These are phyloP conservation scores for Pterocles burchelli DNA, from an alignment of 2,113 vertebrate species.

Conservation along the genomic window DNA sequence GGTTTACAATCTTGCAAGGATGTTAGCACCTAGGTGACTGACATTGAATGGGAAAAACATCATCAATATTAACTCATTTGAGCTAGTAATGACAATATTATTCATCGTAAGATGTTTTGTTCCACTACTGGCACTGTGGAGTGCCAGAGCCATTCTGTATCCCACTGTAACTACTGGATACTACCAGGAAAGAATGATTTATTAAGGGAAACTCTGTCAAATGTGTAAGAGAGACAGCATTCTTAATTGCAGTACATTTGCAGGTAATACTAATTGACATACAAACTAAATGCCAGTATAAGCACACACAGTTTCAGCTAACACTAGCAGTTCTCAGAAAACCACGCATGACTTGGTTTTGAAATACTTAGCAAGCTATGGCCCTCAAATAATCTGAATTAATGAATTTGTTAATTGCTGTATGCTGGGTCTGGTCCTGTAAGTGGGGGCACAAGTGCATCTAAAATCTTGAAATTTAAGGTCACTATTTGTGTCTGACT, in stretches of 20 bases:
- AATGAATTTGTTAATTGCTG: not conserved
- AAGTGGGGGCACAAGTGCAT: not conserved
- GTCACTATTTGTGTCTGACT: not conserved
- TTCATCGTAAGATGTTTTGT: not conserved
- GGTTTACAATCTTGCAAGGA: not conserved
- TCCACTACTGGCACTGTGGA: not conserved
- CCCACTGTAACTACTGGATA: not conserved
- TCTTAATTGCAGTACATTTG: not conserved
- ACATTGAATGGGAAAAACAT: not conserved
- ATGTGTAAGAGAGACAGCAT: not conserved
- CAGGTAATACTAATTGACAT: not conserved
- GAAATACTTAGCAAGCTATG: not conserved
- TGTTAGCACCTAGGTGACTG: not conserved
- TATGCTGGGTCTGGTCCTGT: not conserved
- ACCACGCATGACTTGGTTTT: not conserved
- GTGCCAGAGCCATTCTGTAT: not conserved
- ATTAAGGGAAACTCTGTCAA: not conserved
- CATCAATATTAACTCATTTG: not conserved
- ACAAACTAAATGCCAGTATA: not conserved
- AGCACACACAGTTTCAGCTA: not conserved
- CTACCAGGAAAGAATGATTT: not conserved
- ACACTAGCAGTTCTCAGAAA: not conserved
- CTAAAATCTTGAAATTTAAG: constrained; percentile 18
- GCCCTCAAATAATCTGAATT: constrained; percentile 4
- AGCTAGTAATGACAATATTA: not conserved